Percentiles rank a stretch among this genome's conserved stretches.
phyloP scores from a whole-genome alignment of 2,113 vertebrate genomes.

The Propithecus coquereli region DNA sequence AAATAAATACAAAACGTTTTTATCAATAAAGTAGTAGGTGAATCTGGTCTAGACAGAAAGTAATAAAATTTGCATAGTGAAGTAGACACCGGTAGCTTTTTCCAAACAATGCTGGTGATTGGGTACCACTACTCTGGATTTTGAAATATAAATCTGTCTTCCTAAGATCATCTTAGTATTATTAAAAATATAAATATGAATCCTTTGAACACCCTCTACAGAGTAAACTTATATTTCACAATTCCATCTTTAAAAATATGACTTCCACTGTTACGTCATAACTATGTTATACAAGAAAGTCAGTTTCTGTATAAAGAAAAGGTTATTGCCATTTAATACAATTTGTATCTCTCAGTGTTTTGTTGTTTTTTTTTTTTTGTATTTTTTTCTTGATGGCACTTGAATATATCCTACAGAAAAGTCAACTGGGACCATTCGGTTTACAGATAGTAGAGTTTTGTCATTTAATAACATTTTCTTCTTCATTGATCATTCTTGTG shows the following conservation, averaged over 20 bases:
- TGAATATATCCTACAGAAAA: not conserved
- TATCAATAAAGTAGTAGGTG: conserved; percentile 50
- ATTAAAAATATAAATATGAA: not conserved
- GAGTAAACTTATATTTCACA: not conserved
- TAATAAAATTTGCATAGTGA: conserved; percentile 22
- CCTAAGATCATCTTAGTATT: not conserved
- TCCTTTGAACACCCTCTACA: not conserved
- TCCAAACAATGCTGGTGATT: not conserved
- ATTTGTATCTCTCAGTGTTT: not conserved
- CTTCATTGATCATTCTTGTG: not conserved
- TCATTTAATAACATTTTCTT: not conserved
- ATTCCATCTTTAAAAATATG: not conserved
- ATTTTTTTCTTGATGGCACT: not conserved
- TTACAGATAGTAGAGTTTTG: not conserved
- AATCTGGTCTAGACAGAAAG: conserved; percentile 57
- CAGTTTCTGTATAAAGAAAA: not conserved
- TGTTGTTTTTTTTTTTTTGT: not conserved
- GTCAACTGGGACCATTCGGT: not conserved
- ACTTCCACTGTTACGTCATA: not conserved
- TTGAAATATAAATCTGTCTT: not conserved
- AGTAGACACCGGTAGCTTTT: not conserved
- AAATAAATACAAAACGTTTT: conserved; percentile 54
- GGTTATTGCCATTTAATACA: not conserved
- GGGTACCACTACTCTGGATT: not conserved
- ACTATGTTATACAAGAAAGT: not conserved